A percentile compares a stretch with the other conserved stretches of the same genome.
These are phyloP conservation scores for Hipparchia semele DNA, from an alignment of 2,888 invertebrate genomes.

Conservation along the genomic window DNA sequence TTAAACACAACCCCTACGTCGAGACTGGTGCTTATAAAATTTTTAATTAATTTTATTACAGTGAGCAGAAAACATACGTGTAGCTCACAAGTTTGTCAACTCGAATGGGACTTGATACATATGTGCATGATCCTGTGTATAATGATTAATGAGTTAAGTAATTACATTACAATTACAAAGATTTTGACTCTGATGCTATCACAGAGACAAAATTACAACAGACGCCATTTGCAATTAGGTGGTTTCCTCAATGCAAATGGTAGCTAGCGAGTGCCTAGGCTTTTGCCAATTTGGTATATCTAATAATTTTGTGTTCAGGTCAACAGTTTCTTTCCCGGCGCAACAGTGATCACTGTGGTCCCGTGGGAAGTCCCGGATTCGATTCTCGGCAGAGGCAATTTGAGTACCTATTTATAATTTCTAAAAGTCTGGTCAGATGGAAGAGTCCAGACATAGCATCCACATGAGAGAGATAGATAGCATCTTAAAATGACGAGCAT, in stretches of 20 bases:
- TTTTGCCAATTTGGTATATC: neutral
- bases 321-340: no score
- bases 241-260: neutral
- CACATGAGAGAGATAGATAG: no score
- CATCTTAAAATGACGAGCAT: no score
- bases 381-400: no score
- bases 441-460: no score
- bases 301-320: neutral
- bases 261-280: neutral
- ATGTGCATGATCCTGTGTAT: conserved; percentile 7
- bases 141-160: conserved; percentile 9
- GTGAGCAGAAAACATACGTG: conserved; percentile 2
- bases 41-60: conserved; percentile 8
- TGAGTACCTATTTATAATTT: no score
- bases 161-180: conserved; percentile 2
- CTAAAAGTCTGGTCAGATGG: no score
- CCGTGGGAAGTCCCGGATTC: no score
- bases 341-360: no score
- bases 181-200: neutral
- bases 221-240: neutral
- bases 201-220: neutral
- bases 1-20: conserved; percentile 2
- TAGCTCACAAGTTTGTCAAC: conserved; percentile 9
- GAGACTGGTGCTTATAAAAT: neutral
- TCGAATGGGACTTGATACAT: conserved; percentile 13